Percentiles rank a stretch among this genome's conserved stretches.
Evolutionary conservation across 2,113 vertebrate species (phyloP).

Genomic region (Sardina pilchardus): DNA sequence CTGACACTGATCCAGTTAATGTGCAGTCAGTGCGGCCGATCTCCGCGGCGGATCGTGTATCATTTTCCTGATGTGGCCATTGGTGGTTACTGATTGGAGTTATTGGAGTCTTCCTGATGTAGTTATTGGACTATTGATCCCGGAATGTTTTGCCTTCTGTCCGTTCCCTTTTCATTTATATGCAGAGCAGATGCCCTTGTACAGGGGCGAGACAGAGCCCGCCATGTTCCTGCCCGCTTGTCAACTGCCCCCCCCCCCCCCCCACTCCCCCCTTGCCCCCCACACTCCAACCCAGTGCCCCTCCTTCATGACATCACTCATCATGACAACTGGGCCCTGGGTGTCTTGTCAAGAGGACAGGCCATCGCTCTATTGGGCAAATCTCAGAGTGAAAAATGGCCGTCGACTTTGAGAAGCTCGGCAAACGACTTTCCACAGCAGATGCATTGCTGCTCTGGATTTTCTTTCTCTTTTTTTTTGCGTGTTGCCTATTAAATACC

Average conservation of each 20-base stretch:
- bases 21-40: slow-evolving; percentile 34
- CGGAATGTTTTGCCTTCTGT: slow-evolving; percentile 76
- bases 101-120: slow-evolving; percentile 77
- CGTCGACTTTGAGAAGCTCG: slow-evolving; percentile 54
- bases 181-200: slow-evolving; percentile 72
- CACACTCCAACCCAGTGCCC: neutral
- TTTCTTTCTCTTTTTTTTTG: slow-evolving; percentile 45
- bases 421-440: slow-evolving; percentile 61
- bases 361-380: slow-evolving; percentile 24
- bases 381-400: slow-evolving; percentile 43
- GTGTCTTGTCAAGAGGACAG: slow-evolving; percentile 26
- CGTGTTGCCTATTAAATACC: slow-evolving; percentile 76
- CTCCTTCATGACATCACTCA: slow-evolving; percentile 43
- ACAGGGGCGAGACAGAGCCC: slow-evolving; percentile 56
- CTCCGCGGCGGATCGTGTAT: slow-evolving; percentile 46
- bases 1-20: slow-evolving; percentile 63
- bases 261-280: neutral
- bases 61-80: slow-evolving; percentile 74
- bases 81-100: slow-evolving; percentile 76
- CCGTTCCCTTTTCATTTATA: slow-evolving; percentile 77
- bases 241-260: slow-evolving; percentile 19
- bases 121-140: slow-evolving; percentile 79
- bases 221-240: slow-evolving; percentile 25
- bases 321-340: slow-evolving; percentile 23
- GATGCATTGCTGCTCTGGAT: slow-evolving; percentile 63